Evolutionary conservation across 2,888 invertebrate genomes (phyloP), one percentile per base, ranked within the genome.

Genomic region (Odiellus spinosus): DNA sequence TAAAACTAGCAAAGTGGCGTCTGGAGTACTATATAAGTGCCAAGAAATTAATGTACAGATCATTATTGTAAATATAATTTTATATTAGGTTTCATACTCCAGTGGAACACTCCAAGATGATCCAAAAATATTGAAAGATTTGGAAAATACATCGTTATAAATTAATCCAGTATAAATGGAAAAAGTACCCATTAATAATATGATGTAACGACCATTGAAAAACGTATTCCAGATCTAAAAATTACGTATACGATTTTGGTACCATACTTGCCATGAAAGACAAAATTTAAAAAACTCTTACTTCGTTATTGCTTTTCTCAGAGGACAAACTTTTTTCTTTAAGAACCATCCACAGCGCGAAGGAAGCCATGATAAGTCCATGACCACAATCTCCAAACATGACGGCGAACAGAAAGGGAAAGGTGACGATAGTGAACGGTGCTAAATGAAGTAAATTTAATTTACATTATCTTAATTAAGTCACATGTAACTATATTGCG

Each of bases 341-440:
- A 54, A 88, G 69, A 56, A 95, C 83, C 85, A 98, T 87, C 83
- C 85, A 93, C 42, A 80, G 76, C 14, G 85, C 95, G 67, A 91
- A 90, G 6, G 78, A 64, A 42, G 85, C 77, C 88, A 96, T 87
- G 44, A 96, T 71, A 1, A 82, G 39, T 48, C 95, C 95, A 67
- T 96, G 96, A 0, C 96, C 96, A 50, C 82, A 71, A 70, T 96
- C 96, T 11, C 95, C 93, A 71, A 95, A 96, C 95, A 95, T 95
- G 57, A 95, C 82, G 56, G 90, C 87, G 68, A 95, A 96, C 60
- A 95, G 71, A 71, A 95, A 95, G 47, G 95, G 95, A 67, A 96
- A 95, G 5, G 95, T 91, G 49, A 96, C 86, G 58, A 93, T 87
- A 1, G 93, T 90, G 68, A 88, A 96, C 0, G 90, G 88, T 1